Evolutionary conservation across 1,140 invertebrate species (phyloP), one percentile per base, ranked within the genome.

Genomic region (Plutomurus gul): DNA sequence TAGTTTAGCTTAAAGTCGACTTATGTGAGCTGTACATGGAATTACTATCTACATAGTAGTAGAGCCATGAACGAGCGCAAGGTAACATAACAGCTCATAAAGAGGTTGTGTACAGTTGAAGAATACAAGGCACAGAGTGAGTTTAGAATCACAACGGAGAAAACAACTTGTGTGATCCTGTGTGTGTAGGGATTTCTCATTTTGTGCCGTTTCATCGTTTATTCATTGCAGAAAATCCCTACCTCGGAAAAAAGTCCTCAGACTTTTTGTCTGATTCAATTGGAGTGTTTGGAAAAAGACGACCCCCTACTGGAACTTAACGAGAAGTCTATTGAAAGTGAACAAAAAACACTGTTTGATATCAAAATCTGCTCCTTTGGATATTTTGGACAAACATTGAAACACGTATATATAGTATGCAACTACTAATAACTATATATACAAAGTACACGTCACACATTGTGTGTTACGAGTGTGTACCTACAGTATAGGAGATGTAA

Each of bases 351-450:
- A 18, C 65, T 75, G 47, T 76, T 76, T 75, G 80, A 76, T 78
- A 82, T 73, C 80, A 74, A 77, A 60, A 79, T 80, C 75, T 71
- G 25, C 47, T 74, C 39, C 40, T 74, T 33, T 74, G 22, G 39
- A 18, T 51, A 70, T 51, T 37, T 85, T 87, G 87, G 88, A 74
- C 86, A 73, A 73, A 73, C 71, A 73, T 40, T 16, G 36, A 70
- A 70, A 30, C 60, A 70, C n/a, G 27, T 27, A 70, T 22, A 70
- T 22, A 51, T n/a, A 22, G n/a, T 22, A 22, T n/a, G 18, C 18
- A 51, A 51, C 47, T 51, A 51, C 47, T n/a, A n/a, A 22, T 51
- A 51, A 22, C 25, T 49, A 1, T 4, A 5, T 25, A 51, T 51
- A 22, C 7, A 51, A 51, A 51, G 8, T 22, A 3, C 47, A n/a